Evolutionary conservation across 2,113 vertebrate genomes (phyloP).

Genomic region (Oophaga pumilio): DNA sequence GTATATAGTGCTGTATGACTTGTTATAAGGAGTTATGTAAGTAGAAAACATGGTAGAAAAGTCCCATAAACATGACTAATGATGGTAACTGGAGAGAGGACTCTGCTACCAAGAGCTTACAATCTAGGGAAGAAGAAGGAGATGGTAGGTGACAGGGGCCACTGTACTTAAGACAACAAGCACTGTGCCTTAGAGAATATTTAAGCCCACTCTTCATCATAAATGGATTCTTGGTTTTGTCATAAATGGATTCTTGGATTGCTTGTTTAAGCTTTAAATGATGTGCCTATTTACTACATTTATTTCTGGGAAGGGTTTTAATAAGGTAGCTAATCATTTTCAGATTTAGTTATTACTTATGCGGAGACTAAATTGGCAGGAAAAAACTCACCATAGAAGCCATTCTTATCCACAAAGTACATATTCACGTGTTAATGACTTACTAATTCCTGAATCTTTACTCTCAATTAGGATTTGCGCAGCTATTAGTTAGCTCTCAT

Average conservation of each 20-base stretch:
- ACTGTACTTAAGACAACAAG: too few relatives aligned
- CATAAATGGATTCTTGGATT: neutral
- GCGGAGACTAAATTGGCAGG: neutral
- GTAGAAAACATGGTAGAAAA: too few relatives aligned
- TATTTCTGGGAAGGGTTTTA: neutral
- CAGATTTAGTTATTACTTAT: neutral
- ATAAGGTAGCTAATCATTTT: neutral
- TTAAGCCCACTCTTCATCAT: neutral
- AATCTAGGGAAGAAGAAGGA: too few relatives aligned
- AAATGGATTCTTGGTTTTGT: neutral
- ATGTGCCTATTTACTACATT: neutral
- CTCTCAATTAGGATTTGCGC: neutral
- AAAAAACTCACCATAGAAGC: neutral
- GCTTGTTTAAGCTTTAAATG: neutral
- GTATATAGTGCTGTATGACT: too few relatives aligned
- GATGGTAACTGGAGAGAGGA: too few relatives aligned
- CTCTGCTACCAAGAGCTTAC: too few relatives aligned
- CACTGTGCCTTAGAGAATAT: too few relatives aligned
- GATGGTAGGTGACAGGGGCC: too few relatives aligned
- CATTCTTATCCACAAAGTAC: neutral
- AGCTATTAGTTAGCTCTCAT: neutral
- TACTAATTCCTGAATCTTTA: neutral
- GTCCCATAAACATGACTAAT: too few relatives aligned
- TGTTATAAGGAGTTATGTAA: too few relatives aligned
- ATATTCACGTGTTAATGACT: slow-evolving; percentile 5